Base-by-base conservation (phyloP, 2,113 vertebrate species). In the Psephotus haematonotus region DNA sequence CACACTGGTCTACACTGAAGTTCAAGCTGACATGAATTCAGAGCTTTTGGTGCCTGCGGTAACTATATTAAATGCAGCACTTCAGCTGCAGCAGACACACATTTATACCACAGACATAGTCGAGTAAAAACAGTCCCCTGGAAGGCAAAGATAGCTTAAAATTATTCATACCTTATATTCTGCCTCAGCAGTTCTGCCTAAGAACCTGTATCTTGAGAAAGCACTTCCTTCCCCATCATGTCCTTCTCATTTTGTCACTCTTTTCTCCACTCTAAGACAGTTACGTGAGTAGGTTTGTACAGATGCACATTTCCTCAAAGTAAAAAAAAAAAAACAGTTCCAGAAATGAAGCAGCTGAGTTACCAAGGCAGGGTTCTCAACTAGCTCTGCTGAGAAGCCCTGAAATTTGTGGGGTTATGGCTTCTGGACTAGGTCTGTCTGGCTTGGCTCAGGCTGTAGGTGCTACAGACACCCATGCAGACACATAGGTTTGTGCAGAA, bases 171-270 rank as follows among this genome's bases (percentile, higher is more conserved):
- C n/a, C 17, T 80, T 77, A 31, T 57, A 81, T 47, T 91, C 37
- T 71, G 41, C 41, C 68, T 76, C 82, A 94, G 68, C 57, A 59
- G 17, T 77, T 90, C 82, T 64, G 39, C 31, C 60, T 82, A 25
- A 91, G 69, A 90, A 68, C 24, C 44, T 74, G 18, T 44, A 53
- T 59, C 59, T 95, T 7, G 33, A 81, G 68, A 67, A 94, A 77
- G 13, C 22, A 20, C 28, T 55, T 59, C 43, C 27, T 77, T 52
- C 49, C 39, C 27, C 24, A 74, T 88, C 17, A 18, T 43, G 64
- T 55, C 13, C 17, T 77, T 69, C 43, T 88, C 29, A 31, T 82
- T 92, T 69, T 60, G 18, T 60, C 39, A 9, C 15, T 9, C 23
- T 63, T 39, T 62, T 35, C 35, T 60, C 10, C 6, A 7, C 37